These are phyloP conservation scores for Drosophila stalkeri DNA, from an alignment of 2,888 invertebrate genomes.

Conservation along the genomic window DNA sequence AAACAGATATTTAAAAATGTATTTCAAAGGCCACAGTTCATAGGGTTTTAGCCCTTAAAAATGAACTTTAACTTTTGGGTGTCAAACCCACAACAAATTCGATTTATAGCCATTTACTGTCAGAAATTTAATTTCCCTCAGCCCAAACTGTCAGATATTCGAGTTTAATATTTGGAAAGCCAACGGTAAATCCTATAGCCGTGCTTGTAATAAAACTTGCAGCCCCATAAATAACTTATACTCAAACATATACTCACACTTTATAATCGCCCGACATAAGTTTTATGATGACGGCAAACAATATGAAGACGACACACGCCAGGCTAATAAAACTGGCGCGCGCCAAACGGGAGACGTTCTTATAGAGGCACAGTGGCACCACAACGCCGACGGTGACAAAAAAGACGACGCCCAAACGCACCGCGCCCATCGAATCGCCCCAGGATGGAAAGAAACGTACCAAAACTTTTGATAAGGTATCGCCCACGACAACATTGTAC, in stretches of 20 bases:
- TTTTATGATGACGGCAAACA: slow-evolving; percentile 88
- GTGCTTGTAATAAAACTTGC: slow-evolving; percentile 17
- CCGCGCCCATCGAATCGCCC: slow-evolving; percentile 85
- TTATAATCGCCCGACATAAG: slow-evolving; percentile 86
- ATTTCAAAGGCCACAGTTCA: neutral
- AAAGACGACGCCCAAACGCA: slow-evolving; percentile 87
- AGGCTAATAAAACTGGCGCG: slow-evolving; percentile 86
- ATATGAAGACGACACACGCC: slow-evolving; percentile 90
- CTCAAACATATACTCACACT: slow-evolving; percentile 87
- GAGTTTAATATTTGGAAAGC: neutral
- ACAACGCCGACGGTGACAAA: slow-evolving; percentile 90
- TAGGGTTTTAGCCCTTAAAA: neutral
- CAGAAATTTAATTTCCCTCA: slow-evolving; percentile 1
- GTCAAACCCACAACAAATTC: neutral
- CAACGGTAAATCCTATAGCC: neutral
- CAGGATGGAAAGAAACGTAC: slow-evolving; percentile 88
- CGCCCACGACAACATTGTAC: slow-evolving; percentile 94
- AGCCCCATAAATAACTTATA: slow-evolving; percentile 7
- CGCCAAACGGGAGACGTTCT: slow-evolving; percentile 87
- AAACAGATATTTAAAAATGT: neutral
- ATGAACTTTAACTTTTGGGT: neutral
- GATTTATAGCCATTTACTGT: slow-evolving; percentile 12
- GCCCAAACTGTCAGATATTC: slow-evolving; percentile 8
- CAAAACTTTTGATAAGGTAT: slow-evolving; percentile 93
- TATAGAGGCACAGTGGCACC: slow-evolving; percentile 92